Evolutionary conservation across 1,140 invertebrate genomes (phyloP), one percentile per base, ranked within the genome.

Genomic region (Temnothorax longispinosus): DNA sequence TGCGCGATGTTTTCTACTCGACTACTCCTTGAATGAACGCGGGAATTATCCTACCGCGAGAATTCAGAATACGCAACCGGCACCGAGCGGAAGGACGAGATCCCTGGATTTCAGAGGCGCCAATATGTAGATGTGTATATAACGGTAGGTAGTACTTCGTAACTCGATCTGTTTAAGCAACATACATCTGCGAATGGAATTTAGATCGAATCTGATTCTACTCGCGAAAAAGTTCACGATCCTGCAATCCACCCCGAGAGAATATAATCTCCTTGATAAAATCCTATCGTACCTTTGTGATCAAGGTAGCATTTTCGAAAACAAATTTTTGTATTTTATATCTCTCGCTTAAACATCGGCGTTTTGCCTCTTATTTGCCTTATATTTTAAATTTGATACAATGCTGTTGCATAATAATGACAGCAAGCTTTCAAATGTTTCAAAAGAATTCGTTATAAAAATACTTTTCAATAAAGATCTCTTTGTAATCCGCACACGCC

Each of bases 141-240:
- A 60, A 84, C 56, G 18, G 18, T 54, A 71, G 41, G 18, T 71
- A 67, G 32, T 80, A 80, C 77, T 80, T 41, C 32, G 47, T 56
- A 75, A 58, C 52, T 74, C 54, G 41, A 58, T 18, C 18, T 67
- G 76, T 67, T 67, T 82, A 13, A 82, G 11, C 38, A 82, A 82
- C 69, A 82, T 69, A 71, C 52, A 35, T 74, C 18, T 58, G 11
- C 54, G 11, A 62, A 82, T 74, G 18, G 54, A 82, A 72, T 72
- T 60, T 82, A 74, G 18, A 74, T 74, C 35, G 27, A 82, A 44
- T 72, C 27, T 44, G 78, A 44, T 69, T 35, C 27, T 56, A 47
- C n/a, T 69, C 27, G 52, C 8, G 54, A 11, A 44, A 35, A 67
- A 82, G 50, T 56, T 72, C 52, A 35, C 52, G 54, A 82, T 72